These are phyloP conservation scores for Chlorocebus sabaeus DNA, from an alignment of 2,113 vertebrate genomes.

Conservation along the genomic window DNA sequence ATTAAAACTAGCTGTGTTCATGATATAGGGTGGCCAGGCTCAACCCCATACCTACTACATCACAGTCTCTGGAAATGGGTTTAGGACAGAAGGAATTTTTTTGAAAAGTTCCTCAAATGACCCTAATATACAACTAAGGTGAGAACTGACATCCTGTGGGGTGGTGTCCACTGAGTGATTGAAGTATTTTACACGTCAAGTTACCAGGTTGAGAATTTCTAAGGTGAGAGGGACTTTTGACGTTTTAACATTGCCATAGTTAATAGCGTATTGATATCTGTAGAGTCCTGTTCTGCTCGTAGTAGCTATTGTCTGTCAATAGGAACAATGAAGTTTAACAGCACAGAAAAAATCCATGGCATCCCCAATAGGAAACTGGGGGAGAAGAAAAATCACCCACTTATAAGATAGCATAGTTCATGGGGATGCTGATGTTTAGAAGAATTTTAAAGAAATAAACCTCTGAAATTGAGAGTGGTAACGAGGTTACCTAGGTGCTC, in stretches of 20 bases:
- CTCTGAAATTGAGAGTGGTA: neutral
- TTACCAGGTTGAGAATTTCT: neutral
- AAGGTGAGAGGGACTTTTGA: neutral
- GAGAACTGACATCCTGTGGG: neutral
- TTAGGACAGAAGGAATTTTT: neutral
- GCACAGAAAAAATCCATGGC: neutral
- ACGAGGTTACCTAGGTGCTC: accelerated
- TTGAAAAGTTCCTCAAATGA: neutral
- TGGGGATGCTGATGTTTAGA: neutral
- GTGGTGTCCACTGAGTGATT: no score
- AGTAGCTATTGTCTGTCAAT: neutral
- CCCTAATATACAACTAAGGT: neutral
- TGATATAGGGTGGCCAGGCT: neutral
- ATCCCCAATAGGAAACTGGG: neutral
- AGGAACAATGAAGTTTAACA: neutral
- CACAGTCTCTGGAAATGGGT: neutral
- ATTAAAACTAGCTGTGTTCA: neutral
- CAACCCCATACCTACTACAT: neutral
- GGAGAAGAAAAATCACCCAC: neutral
- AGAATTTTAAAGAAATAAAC: neutral
- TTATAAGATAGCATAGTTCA: neutral
- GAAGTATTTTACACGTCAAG: neutral
- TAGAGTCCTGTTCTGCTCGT: neutral
- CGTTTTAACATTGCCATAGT: neutral
- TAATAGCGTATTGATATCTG: neutral